Base-by-base conservation (phyloP, 1,140 invertebrate genomes). In the Mactra quadrangularis region DNA sequence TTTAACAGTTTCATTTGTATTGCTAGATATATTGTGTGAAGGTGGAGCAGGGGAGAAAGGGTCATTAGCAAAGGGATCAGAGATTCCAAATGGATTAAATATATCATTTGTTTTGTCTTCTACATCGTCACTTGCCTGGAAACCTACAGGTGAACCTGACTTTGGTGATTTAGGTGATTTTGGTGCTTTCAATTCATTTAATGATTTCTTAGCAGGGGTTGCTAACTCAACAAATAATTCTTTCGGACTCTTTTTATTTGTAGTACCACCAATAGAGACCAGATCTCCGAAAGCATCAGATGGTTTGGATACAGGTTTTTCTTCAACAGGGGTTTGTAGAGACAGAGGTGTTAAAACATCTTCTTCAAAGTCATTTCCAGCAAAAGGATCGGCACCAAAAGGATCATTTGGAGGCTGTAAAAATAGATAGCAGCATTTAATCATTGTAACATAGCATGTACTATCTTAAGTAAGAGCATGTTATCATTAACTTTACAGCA, bases 221-320 rank as follows among this genome's bases (percentile, higher is more conserved):
- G 50, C 81, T 41, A 86, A 45, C 9, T 87, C 86, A 31, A 77
- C 87, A 85, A 91, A 91, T 76, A 91, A 74, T 27, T 88, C 87
- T 77, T 89, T 91, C 50, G 88, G 87, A 27, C 84, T 78, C 22
- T 57, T 72, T 33, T 75, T 19, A 45, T 82, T 83, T 19, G n/a
- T 72, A 15, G 83, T 74, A 4, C 83, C 70, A 59, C 87, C 88
- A 41, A 91, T 88, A 60, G 86, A 77, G 50, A 87, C 81, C 27
- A 90, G 86, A 83, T 89, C 90, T 31, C 83, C 86, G 77, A 91
- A 91, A 4, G 86, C 84, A 81, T 88, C 87, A 50, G 59, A 53
- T 29, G 53, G 29, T 31, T 55, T 45, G 13, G 52, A 47, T 27
- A 78, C 47, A 45, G 72, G n/a, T 13, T 68, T 41, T n/a, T 82